These are phyloP conservation scores for Hapalemur alaotrensis DNA, from an alignment of 2,797 vertebrate species.

Conservation along the genomic window DNA sequence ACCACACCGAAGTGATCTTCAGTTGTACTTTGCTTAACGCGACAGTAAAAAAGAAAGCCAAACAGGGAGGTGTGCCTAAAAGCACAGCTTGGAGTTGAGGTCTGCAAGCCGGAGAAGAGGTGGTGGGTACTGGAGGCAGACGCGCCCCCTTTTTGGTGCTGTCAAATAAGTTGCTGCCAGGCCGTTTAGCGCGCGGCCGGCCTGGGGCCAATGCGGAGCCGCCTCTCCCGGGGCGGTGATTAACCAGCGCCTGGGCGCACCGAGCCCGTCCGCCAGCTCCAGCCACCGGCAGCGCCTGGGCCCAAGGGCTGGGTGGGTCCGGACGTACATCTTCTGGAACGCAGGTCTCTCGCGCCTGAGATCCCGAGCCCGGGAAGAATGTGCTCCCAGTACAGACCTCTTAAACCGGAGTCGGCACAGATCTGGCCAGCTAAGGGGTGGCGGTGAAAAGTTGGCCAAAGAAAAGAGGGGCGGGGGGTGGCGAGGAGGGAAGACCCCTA, in stretches of 20 bases:
- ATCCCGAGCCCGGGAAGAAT: not conserved
- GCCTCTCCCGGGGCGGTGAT: constrained; percentile 90
- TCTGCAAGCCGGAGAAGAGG: not conserved
- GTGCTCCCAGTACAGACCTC: not conserved
- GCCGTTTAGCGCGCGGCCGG: constrained; percentile 84
- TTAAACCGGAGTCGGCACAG: not conserved
- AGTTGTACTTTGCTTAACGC: constrained; percentile 1
- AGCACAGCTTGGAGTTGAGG: not conserved
- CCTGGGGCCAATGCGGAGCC: constrained; percentile 84
- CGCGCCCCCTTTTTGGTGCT: not conserved
- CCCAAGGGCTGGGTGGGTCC: not conserved
- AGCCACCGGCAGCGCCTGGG: constrained; percentile 74
- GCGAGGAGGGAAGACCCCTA: not conserved
- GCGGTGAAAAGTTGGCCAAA: constrained; percentile 40
- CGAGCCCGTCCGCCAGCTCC: constrained; percentile 86
- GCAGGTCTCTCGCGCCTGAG: not conserved
- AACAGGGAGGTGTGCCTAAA: not conserved
- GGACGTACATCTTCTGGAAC: not conserved
- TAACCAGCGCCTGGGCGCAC: constrained; percentile 90
- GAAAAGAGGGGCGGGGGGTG: not conserved
- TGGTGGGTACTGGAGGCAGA: not conserved
- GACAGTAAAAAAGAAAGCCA: not conserved
- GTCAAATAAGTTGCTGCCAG: constrained; percentile 87
- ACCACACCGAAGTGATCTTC: constrained; percentile 1
- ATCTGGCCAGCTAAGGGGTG: not conserved